Percentiles rank a stretch among this genome's conserved stretches.
Conservation (phyloP, 2,113 vertebrate genomes). For the Marmota flaviventris region DNA sequence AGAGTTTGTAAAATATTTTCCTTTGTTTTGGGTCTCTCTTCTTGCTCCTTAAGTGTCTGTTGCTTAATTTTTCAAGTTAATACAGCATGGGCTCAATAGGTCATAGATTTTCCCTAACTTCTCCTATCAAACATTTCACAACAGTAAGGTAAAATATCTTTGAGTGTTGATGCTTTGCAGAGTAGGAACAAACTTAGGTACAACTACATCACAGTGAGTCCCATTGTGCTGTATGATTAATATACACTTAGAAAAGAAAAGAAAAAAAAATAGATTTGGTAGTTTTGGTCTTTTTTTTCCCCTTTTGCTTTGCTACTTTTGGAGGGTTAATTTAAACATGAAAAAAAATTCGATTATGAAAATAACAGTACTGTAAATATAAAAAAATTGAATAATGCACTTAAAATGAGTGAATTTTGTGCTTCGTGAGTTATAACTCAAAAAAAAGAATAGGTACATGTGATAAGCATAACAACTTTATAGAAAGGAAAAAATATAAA, state of each 20-base stretch:
- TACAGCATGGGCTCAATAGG: not conserved
- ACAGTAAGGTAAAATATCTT: not conserved
- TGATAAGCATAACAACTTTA: not conserved
- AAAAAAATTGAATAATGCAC: not conserved
- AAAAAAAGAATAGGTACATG: not conserved
- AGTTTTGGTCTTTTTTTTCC: not conserved
- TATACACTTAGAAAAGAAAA: not conserved
- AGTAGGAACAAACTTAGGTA: not conserved
- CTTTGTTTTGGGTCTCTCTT: slow-evolving; percentile 62
- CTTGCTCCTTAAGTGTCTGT: slow-evolving; percentile 59
- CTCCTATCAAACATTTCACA: not conserved
- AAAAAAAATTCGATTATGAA: slow-evolving; percentile 19
- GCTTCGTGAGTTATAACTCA: not conserved
- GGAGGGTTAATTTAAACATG: not conserved
- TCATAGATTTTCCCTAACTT: slow-evolving; percentile 47
- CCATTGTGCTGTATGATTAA: not conserved
- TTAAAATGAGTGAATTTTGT: not conserved
- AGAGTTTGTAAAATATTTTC: not conserved
- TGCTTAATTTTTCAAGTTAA: slow-evolving; percentile 56
- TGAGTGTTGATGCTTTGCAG: slow-evolving; percentile 4
- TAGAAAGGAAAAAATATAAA: not conserved
- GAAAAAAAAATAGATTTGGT: not conserved
- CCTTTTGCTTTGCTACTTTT: not conserved
- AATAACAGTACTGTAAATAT: not conserved
- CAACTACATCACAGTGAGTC: not conserved